Conservation (phyloP, 2,113 vertebrate genomes). For the Archocentrus centrarchus region DNA sequence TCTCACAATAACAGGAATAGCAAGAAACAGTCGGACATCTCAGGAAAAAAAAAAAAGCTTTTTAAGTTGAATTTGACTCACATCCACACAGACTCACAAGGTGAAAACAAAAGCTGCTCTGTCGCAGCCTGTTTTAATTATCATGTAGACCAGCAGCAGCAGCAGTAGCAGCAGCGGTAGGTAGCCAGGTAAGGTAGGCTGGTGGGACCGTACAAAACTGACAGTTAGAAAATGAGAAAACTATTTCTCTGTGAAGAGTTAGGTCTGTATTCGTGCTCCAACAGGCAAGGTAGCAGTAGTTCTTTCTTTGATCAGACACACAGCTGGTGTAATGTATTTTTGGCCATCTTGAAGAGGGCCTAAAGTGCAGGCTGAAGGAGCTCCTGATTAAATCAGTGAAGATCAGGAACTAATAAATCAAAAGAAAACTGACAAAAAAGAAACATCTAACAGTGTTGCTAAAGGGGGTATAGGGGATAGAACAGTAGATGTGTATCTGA, state of each 20-base stretch:
- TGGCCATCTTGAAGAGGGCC: not conserved
- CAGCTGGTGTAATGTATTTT: not conserved
- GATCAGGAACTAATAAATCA: not conserved
- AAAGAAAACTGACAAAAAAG: not conserved
- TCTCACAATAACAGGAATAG: conserved; percentile 29
- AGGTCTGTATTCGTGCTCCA: not conserved
- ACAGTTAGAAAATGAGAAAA: conserved; percentile 44
- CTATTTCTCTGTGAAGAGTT: not conserved
- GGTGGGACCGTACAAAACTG: conserved; percentile 1
- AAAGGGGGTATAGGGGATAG: not conserved
- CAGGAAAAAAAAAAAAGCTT: not conserved
- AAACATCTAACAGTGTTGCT: not conserved
- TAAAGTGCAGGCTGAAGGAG: conserved; percentile 10
- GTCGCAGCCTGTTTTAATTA: conserved; percentile 39
- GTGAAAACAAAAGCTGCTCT: conserved; percentile 5
- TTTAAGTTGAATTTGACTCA: conserved; percentile 20
- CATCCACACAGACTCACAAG: not conserved
- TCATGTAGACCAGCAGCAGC: conserved; percentile 19
- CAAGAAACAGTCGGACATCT: conserved; percentile 45
- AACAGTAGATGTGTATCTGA: not conserved
- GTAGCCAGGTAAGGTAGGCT: conserved; percentile 8
- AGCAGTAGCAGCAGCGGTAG: not conserved
- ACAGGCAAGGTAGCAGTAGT: not conserved
- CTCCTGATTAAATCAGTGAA: conserved; percentile 37
- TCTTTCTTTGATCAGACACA: conserved; percentile 18